These are phyloP conservation scores for Tinea trinotella DNA, from an alignment of 2,888 invertebrate genomes.

Conservation along the genomic window DNA sequence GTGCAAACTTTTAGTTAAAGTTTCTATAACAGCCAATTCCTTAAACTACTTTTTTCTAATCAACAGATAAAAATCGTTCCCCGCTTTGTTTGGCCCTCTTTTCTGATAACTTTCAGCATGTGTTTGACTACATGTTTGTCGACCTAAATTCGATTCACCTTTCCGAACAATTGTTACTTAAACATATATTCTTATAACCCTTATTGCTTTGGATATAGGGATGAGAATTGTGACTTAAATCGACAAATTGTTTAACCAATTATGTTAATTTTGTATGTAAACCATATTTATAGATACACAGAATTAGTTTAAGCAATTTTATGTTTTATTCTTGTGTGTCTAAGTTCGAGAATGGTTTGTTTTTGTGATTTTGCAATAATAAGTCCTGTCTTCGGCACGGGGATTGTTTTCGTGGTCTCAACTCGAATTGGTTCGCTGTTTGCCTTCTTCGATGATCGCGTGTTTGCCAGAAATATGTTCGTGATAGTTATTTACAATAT, in stretches of 20 bases:
- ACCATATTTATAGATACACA: neutral
- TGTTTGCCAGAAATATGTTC: constrained; percentile 7
- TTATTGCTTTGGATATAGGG: neutral
- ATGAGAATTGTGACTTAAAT: neutral
- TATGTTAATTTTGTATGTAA: neutral
- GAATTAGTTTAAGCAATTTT: neutral
- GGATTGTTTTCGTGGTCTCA: constrained; percentile 9
- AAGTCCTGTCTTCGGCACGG: neutral
- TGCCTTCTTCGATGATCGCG: neutral
- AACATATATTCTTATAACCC: neutral
- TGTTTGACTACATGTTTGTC: neutral
- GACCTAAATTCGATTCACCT: neutral
- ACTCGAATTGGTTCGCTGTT: constrained; percentile 11
- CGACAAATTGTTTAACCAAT: constrained; percentile 8
- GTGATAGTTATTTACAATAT: constrained; percentile 9
- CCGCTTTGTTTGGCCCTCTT: neutral
- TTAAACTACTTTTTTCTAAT: neutral
- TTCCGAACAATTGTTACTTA: neutral
- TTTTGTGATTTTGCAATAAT: neutral
- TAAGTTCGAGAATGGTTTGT: neutral
- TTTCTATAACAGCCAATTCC: too few species aligned
- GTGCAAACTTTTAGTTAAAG: too few species aligned
- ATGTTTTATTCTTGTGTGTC: neutral
- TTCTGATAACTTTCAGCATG: neutral
- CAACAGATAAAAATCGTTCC: neutral